Evolutionary conservation across 2,113 vertebrate species (phyloP), one percentile per base, ranked within the genome.

Genomic region (Eurystomus gularis): DNA sequence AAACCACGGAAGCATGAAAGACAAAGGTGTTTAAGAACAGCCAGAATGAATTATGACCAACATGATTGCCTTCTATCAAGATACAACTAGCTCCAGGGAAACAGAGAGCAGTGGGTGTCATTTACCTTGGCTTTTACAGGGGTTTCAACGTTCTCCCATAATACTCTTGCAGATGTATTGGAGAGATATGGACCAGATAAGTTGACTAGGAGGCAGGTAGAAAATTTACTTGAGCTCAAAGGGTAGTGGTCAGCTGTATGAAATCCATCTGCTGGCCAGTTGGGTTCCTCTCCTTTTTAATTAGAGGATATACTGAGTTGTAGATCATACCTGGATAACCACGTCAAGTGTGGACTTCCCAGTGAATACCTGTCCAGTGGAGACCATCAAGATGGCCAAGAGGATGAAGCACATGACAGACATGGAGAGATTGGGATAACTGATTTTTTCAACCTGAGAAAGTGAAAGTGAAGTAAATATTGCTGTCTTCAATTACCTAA

Each of bases 201-300:
- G 25, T 15, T 19, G 35, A 17, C 10, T 40, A 46, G 68, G n/a
- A 54, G 26, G 33, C 8, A 35, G 7, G n/a, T 17, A 82, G 35
- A 49, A 77, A 49, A 64, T 8, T 17, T 16, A 16, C 13, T 9
- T 69, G 39, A 4, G 13, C 24, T 55, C 29, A 42, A 40, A 70
- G 17, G 4, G 24, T 17, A 5, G 13, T 18, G 20, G 15, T 62
- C 29, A 57, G 7, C 25, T 35, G 5, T 35, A 15, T 5, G 35
- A 70, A 55, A 64, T 23, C 40, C 35, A 42, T 0, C 0, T 16
- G n/a, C 20, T 42, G 17, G 18, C 13, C 24, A 18, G n/a, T 3
- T 70, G 48, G 29, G 29, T 48, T 82, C 24, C 46, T 40, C 62
- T 60, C 17, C 66, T 49, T 10, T 69, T n/a, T n/a, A n/a, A n/a